phyloP scores from a whole-genome alignment of 2,888 invertebrate genomes.

The Cacoxenus indagator region DNA sequence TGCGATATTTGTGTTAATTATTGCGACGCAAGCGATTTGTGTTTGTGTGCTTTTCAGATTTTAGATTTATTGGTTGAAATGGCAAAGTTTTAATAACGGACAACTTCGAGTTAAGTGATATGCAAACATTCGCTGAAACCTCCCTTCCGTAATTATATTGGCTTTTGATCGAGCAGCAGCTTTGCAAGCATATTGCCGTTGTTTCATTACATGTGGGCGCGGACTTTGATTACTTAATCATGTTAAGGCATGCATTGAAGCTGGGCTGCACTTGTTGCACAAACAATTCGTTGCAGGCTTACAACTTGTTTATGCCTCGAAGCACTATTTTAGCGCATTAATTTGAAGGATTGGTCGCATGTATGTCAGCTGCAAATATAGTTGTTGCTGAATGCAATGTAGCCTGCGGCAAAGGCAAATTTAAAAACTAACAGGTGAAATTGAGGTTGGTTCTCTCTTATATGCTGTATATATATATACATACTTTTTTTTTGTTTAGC shows the following conservation, averaged over 20 bases:
- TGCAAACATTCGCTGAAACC: background rate
- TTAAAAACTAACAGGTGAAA: background rate
- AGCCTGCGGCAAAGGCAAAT: background rate
- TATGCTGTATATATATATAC: no score
- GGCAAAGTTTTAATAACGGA: slow-evolving; percentile 12
- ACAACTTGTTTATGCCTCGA: background rate
- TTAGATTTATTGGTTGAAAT: background rate
- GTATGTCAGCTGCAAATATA: background rate
- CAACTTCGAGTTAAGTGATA: background rate
- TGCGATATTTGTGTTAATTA: slow-evolving; percentile 2
- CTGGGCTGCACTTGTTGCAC: background rate
- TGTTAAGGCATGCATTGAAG: background rate
- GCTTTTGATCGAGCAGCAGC: background rate
- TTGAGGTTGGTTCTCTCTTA: background rate
- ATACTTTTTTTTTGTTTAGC: no score
- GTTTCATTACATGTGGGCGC: background rate
- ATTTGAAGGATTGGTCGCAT: slow-evolving; percentile 15
- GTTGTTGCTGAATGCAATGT: background rate
- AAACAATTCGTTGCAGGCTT: background rate
- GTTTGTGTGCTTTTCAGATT: background rate
- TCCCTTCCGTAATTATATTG: background rate
- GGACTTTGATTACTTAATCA: background rate
- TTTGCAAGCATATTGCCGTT: background rate
- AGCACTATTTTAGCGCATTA: background rate
- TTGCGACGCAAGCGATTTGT: background rate